Conservation (phyloP, 2,888 invertebrate genomes). For the Eupeodes luniger region DNA sequence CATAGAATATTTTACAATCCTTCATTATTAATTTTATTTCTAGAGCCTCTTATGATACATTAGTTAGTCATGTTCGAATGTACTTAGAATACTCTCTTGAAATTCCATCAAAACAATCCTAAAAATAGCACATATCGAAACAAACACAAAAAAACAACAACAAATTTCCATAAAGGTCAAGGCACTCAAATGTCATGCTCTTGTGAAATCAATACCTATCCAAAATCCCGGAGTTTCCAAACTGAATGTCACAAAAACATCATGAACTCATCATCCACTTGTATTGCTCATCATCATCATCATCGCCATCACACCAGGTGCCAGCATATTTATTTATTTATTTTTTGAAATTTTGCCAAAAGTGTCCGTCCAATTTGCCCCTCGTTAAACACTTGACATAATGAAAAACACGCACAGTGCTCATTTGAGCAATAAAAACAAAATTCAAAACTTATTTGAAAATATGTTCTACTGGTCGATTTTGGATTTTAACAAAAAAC, state of each 20-base stretch:
- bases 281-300: constrained; percentile 20
- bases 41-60: no score
- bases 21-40: no score
- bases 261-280: constrained; percentile 31
- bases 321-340: neutral
- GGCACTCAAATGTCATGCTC: constrained; percentile 30
- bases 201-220: constrained; percentile 52
- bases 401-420: constrained; percentile 53
- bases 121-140: no score
- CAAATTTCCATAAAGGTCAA: constrained; percentile 46
- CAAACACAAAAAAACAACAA: neutral
- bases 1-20: no score
- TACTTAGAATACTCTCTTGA: no score
- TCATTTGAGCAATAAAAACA: constrained; percentile 5
- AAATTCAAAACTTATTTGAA: constrained; percentile 37
- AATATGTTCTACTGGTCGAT: constrained; percentile 47
- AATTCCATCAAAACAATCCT: no score
- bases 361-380: constrained; percentile 47
- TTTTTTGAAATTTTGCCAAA: constrained; percentile 57
- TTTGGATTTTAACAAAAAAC: constrained; percentile 31
- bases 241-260: constrained; percentile 16
- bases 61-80: no score
- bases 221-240: neutral
- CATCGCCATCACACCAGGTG: constrained; percentile 41
- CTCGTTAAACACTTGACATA: constrained; percentile 52